Conservation (phyloP, 2,113 vertebrate genomes). For the Silurus glanis region DNA sequence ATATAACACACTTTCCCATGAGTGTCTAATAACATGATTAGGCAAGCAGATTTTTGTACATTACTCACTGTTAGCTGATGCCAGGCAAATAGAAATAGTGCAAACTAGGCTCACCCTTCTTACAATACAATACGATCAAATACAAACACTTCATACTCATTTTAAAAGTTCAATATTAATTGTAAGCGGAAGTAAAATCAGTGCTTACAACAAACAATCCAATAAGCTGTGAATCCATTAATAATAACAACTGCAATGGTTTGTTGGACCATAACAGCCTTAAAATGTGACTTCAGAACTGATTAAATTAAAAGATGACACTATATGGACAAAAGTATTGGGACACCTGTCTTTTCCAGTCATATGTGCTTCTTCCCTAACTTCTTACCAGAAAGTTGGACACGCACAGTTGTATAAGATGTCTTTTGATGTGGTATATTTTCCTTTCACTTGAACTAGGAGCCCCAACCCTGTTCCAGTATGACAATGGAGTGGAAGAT, state of each 20-base stretch:
- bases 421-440: too few species aligned
- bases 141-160: background rate
- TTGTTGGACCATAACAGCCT: too few species aligned
- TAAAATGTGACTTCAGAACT: too few species aligned
- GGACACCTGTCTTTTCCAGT: too few species aligned
- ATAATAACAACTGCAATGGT: background rate
- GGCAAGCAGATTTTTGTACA: background rate
- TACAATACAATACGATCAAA: background rate
- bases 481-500: too few species aligned
- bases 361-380: too few species aligned
- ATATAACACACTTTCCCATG: background rate
- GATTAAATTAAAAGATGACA: too few species aligned
- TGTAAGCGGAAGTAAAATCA: background rate
- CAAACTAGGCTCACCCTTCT: background rate
- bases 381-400: too few species aligned
- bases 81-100: background rate
- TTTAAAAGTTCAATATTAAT: background rate
- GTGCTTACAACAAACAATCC: background rate
- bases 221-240: background rate
- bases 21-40: background rate
- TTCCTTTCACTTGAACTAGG: too few species aligned
- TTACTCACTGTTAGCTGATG: background rate
- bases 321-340: too few species aligned
- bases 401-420: too few species aligned
- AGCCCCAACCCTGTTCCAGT: too few species aligned